Percentiles rank a stretch among this genome's conserved stretches.
Conservation (phyloP, 2,113 vertebrate species). For the Tetrax tetrax region DNA sequence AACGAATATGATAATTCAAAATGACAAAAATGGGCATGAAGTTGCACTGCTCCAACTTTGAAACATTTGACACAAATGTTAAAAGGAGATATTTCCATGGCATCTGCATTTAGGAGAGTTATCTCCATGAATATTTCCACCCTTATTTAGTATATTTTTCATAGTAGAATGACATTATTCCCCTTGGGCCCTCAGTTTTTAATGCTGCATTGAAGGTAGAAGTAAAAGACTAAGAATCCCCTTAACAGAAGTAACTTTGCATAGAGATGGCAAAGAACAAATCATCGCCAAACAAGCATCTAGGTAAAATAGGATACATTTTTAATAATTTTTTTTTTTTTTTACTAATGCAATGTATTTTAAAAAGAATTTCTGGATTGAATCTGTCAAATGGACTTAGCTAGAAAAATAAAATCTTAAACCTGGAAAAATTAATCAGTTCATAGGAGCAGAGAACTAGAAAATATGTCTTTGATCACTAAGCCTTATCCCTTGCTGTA, state of each 20-base stretch:
- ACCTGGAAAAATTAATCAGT: neutral
- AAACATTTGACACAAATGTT: slow-evolving; percentile 69
- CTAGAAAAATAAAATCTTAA: neutral
- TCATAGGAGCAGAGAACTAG: neutral
- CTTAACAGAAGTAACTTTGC: slow-evolving; percentile 20
- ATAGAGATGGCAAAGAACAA: neutral
- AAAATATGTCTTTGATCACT: neutral
- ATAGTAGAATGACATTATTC: slow-evolving; percentile 55
- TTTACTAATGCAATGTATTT: neutral
- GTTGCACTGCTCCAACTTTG: slow-evolving; percentile 51
- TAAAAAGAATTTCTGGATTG: neutral
- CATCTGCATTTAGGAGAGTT: slow-evolving; percentile 60
- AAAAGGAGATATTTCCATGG: slow-evolving; percentile 67
- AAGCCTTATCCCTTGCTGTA: neutral
- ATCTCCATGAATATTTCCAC: slow-evolving; percentile 64
- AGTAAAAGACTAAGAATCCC: slow-evolving; percentile 46
- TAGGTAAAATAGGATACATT: neutral
- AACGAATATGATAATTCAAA: neutral
- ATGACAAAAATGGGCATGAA: slow-evolving; percentile 52
- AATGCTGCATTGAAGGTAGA: slow-evolving; percentile 15
- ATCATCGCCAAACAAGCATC: neutral
- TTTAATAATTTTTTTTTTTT: neutral
- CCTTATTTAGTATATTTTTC: slow-evolving; percentile 66
- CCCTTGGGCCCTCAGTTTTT: slow-evolving; percentile 48
- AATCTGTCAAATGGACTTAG: neutral